Percentiles rank a stretch among this genome's conserved stretches.
These are phyloP conservation scores for Pagetopsis macropterus DNA, from an alignment of 2,797 vertebrate genomes.

Conservation along the genomic window DNA sequence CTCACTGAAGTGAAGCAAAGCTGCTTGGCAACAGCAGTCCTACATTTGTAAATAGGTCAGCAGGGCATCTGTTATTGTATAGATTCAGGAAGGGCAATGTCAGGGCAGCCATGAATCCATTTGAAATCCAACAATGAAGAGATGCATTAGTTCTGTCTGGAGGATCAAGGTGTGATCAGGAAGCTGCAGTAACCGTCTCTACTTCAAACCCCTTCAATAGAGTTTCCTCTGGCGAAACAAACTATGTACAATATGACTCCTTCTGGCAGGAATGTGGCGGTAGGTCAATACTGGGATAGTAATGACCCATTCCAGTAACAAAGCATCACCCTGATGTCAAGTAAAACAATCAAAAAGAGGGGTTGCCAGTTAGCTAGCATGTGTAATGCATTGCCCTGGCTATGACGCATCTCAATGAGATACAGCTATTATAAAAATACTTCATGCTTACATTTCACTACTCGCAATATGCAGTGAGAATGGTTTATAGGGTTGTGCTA, in stretches of 20 bases:
- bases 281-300: conserved; percentile 19
- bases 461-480: neutral
- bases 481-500: neutral
- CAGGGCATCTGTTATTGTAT: conserved; percentile 56
- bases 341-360: neutral
- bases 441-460: neutral
- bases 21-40: conserved; percentile 54
- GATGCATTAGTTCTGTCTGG: conserved; percentile 13
- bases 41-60: conserved; percentile 63
- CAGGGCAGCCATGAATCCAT: conserved; percentile 10
- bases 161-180: conserved; percentile 25
- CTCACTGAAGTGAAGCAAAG: conserved; percentile 54
- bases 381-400: neutral
- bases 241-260: conserved; percentile 15
- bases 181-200: neutral
- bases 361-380: neutral
- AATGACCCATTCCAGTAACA: conserved; percentile 33
- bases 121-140: neutral
- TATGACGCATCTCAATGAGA: conserved; percentile 6
- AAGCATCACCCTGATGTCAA: neutral
- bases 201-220: conserved; percentile 5
- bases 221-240: conserved; percentile 21
- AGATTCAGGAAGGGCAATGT: conserved; percentile 20
- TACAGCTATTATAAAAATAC: neutral
- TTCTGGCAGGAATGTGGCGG: conserved; percentile 33